phyloP scores from a whole-genome alignment of 2,888 invertebrate species.

The Drosophila neonasuta region DNA sequence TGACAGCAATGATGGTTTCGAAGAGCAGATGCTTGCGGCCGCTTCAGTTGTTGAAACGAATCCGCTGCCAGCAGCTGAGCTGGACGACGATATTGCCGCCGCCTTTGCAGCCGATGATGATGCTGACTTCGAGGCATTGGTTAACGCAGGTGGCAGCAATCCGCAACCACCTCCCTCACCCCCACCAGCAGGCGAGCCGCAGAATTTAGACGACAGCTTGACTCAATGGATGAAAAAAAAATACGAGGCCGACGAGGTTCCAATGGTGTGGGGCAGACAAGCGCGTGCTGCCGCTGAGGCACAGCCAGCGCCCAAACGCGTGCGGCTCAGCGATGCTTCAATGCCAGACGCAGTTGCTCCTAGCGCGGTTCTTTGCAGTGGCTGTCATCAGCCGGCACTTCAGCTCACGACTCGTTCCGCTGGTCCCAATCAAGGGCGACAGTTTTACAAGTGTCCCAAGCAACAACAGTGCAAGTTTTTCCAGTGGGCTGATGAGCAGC shows the following conservation, averaged over 20 bases:
- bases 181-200: neutral
- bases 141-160: slow-evolving; percentile 11
- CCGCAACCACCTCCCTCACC: neutral
- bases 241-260: slow-evolving; percentile 46
- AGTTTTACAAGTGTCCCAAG: slow-evolving; percentile 89
- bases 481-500: slow-evolving; percentile 87
- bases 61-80: slow-evolving; percentile 1
- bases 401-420: slow-evolving; percentile 88
- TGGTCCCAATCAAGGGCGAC: slow-evolving; percentile 91
- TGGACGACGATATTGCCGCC: slow-evolving; percentile 67
- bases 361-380: slow-evolving; percentile 64
- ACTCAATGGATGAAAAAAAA: slow-evolving; percentile 44
- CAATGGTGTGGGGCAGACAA: slow-evolving; percentile 61
- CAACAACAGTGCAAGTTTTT: slow-evolving; percentile 89
- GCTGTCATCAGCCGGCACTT: slow-evolving; percentile 75
- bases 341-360: neutral
- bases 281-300: slow-evolving; percentile 37
- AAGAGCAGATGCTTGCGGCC: slow-evolving; percentile 67
- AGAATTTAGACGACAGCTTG: slow-evolving; percentile 42
- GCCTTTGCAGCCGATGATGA: slow-evolving; percentile 73
- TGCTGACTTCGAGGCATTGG: slow-evolving; percentile 64
- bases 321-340: slow-evolving; percentile 20
- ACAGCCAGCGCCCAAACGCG: slow-evolving; percentile 44
- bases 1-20: slow-evolving; percentile 78
- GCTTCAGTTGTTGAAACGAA: slow-evolving; percentile 42